Base-by-base conservation (phyloP, 2,113 vertebrate genomes). In the Odontophorus gujanensis region DNA sequence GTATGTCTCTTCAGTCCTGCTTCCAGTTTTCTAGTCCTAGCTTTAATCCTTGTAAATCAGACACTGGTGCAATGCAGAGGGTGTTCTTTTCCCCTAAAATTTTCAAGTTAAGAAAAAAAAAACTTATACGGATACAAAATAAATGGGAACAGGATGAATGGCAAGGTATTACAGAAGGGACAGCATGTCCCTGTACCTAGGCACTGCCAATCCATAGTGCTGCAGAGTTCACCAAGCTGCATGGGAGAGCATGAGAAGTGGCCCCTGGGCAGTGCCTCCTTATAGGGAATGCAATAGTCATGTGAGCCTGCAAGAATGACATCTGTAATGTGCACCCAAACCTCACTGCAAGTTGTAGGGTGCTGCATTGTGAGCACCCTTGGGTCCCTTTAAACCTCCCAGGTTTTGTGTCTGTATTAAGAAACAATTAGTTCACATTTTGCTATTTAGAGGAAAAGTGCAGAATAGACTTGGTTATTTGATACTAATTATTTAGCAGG, bases 401-500 rank as follows among this genome's bases (percentile, higher is more conserved):
- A 63, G n/a, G 17, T 42, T 76, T 82, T 1, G 0, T 38, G 14
- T 69, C 71, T 69, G 61, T 61, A 86, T 48, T 81, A 87, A 73
- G 30, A 75, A 84, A 57, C 25, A 68, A 28, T 10, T 93, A 30
- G 43, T 84, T 79, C 1, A 3, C 63, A 26, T 93, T 87, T 93
- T 63, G 45, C 48, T 82, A 4, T 53, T 76, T 50, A 45, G 81
- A 62, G 45, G 42, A 90, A 73, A 92, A 93, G 42, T 19, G 45
- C 50, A 12, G 91, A 91, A 68, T 95, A 93, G 94, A 89, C 89
- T 7, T 66, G 72, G 93, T 95, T 94, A 95, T 75, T 83, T 74
- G 93, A 95, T 95, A 87, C 87, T 87, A 85, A 95, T 91, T 93
- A 97, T 95, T 94, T 92, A 81, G 57, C 55, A 74, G 76, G 61